Evolutionary conservation across 1,140 invertebrate genomes (phyloP), one percentile per base, ranked within the genome.

Genomic region (Calosoma granatense): DNA sequence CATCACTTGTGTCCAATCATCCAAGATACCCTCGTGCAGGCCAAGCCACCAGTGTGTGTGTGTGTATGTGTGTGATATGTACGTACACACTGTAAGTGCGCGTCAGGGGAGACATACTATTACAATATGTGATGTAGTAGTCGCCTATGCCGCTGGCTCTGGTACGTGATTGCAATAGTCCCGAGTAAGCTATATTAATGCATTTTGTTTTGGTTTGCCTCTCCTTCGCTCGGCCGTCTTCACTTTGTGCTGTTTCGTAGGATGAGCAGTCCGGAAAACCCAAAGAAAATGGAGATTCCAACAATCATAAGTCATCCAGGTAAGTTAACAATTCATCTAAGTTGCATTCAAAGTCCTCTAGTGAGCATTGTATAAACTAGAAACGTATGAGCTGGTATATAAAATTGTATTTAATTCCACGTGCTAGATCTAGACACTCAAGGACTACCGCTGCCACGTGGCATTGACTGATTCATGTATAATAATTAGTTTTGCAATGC

Each of bases 161-260:
- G 36, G 20, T 51, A 23, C 20, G 2, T 12, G 4, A 23, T 21
- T 15, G 1, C 20, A 26, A 54, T 58, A 57, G 62, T 60, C 55
- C 56, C 54, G 55, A 59, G 54, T 59, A 59, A 63, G 47, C 65
- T 60, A 70, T n/a, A n/a, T 68, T 72, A 72, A 72, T 72, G 65
- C 67, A 51, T 56, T 70, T 61, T 69, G 66, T 70, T 72, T 70
- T 70, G 61, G 58, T 58, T 60, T 61, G 53, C 61, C 62, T 64
- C 65, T 65, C 65, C 63, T 58, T 60, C 64, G 63, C 52, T 73
- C 70, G 75, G 72, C 72, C 72, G 69, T 74, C 72, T 72, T 74
- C 69, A 72, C 75, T 73, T 73, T 73, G 76, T 77, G 79, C 78
- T 77, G 80, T 77, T 81, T 80, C 77, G 74, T 79, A 81, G 79